Conservation (phyloP, 2,797 vertebrate species). For the Megalops cyprinoides region DNA sequence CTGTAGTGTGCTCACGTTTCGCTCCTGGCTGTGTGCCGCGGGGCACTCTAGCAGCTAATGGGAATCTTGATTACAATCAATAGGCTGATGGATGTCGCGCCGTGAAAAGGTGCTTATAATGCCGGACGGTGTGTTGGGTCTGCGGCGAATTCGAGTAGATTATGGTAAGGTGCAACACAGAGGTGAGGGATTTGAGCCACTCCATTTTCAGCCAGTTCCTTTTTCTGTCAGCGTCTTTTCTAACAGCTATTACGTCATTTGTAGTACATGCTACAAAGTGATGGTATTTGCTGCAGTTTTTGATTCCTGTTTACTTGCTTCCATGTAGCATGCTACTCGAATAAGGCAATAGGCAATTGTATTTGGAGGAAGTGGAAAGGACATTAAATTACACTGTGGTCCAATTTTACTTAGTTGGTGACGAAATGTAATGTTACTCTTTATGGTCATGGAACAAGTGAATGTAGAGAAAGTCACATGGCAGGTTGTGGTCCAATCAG, state of each 20-base stretch:
- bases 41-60: not conserved
- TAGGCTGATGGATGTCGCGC: not conserved
- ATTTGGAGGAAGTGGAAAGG: not conserved
- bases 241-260: not conserved
- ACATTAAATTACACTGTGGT: not conserved
- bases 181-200: not conserved
- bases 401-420: not conserved
- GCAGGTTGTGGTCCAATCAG: not conserved
- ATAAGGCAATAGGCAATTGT: not conserved
- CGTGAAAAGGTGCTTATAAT: not conserved
- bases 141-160: too few species aligned
- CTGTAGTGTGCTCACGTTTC: too few species aligned
- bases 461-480: not conserved
- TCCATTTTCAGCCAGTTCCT: too few species aligned
- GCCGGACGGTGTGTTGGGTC: not conserved
- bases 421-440: not conserved
- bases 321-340: not conserved
- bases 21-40: too few species aligned
- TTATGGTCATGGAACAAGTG: not conserved
- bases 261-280: not conserved
- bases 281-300: not conserved
- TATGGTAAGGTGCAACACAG: not conserved
- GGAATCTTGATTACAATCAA: not conserved
- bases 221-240: too few species aligned
- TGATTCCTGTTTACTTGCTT: not conserved